Evolutionary conservation across 2,113 vertebrate genomes (phyloP).

Genomic region (Serilophus lunatus): DNA sequence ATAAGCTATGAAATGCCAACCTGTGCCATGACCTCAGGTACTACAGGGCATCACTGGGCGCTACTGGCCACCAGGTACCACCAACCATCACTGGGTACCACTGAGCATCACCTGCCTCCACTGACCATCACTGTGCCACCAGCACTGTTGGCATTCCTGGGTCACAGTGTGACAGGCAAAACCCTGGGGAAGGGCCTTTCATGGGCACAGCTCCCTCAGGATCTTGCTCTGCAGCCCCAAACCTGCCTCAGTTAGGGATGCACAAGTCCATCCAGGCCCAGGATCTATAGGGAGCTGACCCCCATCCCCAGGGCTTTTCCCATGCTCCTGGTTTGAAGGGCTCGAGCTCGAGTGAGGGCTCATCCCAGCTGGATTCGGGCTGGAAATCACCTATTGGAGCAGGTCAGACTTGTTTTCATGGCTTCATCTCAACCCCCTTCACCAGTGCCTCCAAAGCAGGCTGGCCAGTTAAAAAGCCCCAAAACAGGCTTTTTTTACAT

Average conservation of each 20-base stretch:
- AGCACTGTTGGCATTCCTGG: not conserved
- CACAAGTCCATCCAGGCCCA: accelerated
- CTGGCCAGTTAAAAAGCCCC: not conserved
- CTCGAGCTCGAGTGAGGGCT: not conserved
- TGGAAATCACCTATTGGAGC: not conserved
- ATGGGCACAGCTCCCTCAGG: not conserved
- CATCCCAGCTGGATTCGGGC: not conserved
- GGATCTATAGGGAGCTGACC: not conserved
- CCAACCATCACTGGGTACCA: accelerated
- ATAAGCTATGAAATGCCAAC: accelerated
- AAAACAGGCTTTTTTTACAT: not conserved
- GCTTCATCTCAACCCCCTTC: not conserved
- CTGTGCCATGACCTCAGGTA: accelerated
- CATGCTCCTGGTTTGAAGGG: not conserved
- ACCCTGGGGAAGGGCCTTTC: not conserved
- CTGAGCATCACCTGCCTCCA: not conserved
- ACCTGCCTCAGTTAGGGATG: accelerated
- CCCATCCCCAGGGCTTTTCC: not conserved
- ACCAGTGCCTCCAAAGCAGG: not conserved
- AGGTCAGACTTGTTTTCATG: not conserved
- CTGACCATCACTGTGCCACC: not conserved
- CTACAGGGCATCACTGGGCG: too few relatives aligned
- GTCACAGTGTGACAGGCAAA: not conserved
- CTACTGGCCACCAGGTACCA: not conserved
- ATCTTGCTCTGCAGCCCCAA: not conserved